phyloP scores from a whole-genome alignment of 2,797 vertebrate species.

The Liasis olivaceus region DNA sequence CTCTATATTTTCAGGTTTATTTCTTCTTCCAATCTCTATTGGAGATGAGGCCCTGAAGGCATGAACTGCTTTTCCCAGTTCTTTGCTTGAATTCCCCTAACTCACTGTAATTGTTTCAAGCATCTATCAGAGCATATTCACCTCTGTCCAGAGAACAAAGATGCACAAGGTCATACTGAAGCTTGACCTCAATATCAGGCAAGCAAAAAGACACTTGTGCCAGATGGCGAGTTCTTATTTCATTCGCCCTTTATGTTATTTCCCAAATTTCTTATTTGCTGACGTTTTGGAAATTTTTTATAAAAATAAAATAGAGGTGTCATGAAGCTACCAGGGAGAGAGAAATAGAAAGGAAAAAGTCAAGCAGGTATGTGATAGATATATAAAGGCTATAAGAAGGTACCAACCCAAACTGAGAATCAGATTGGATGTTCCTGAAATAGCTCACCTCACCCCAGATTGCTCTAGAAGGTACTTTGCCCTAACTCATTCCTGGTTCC shows the following conservation, averaged over 20 bases:
- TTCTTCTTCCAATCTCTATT: conserved; percentile 25
- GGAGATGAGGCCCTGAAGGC: conserved; percentile 28
- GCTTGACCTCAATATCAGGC: conserved; percentile 38
- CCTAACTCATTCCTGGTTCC: not conserved
- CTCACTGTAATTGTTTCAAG: conserved; percentile 21
- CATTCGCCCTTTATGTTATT: conserved; percentile 57
- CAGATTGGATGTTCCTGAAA: not conserved
- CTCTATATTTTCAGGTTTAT: not conserved
- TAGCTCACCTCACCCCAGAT: not conserved
- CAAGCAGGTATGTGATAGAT: not conserved
- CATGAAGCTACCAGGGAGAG: not conserved
- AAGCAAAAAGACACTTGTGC: conserved; percentile 36
- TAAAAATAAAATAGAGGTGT: conserved; percentile 15
- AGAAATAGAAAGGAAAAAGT: not conserved
- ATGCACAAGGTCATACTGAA: conserved; percentile 46
- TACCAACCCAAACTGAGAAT: too few relatives aligned
- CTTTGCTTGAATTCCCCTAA: not conserved
- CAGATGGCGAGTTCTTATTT: conserved; percentile 42
- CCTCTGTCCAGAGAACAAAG: conserved; percentile 31
- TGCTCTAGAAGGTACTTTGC: not conserved
- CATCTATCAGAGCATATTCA: conserved; percentile 31
- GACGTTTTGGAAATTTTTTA: conserved; percentile 32
- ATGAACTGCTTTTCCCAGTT: conserved; percentile 5
- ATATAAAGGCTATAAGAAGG: too few relatives aligned
- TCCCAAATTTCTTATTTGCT: conserved; percentile 43